These are phyloP conservation scores for Thermophis baileyi DNA, from an alignment of 2,113 vertebrate genomes.

Conservation along the genomic window DNA sequence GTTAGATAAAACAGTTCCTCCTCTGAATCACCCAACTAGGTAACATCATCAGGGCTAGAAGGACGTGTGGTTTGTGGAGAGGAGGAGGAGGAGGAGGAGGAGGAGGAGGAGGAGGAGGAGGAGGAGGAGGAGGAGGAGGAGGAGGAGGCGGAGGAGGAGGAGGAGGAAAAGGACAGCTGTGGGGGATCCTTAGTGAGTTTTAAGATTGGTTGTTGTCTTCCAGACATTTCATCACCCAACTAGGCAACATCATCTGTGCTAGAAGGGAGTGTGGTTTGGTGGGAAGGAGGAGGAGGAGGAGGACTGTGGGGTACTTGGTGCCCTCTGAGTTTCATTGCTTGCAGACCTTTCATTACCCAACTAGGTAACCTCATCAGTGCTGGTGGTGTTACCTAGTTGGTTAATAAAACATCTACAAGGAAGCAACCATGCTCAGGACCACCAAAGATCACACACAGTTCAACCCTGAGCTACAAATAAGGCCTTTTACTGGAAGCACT, in stretches of 20 bases:
- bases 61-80: background rate
- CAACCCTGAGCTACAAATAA: no score
- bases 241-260: background rate
- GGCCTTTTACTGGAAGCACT: background rate
- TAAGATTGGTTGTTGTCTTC: background rate
- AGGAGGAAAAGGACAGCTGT: background rate
- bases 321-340: no score
- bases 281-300: background rate
- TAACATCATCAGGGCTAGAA: background rate
- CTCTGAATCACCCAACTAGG: background rate
- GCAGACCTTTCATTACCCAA: background rate
- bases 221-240: no score
- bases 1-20: background rate
- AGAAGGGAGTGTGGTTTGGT: background rate
- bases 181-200: background rate
- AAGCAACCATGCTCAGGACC: no score
- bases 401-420: no score
- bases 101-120: no score
- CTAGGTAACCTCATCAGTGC: background rate
- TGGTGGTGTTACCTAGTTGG: no score
- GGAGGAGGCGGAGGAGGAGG: no score
- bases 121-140: no score
- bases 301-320: no score
- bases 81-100: no score
- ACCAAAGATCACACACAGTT: no score